Percentiles rank a stretch among this genome's conserved stretches.
These are phyloP conservation scores for Peromyscus californicus DNA, from an alignment of 2,113 vertebrate species.

Conservation along the genomic window DNA sequence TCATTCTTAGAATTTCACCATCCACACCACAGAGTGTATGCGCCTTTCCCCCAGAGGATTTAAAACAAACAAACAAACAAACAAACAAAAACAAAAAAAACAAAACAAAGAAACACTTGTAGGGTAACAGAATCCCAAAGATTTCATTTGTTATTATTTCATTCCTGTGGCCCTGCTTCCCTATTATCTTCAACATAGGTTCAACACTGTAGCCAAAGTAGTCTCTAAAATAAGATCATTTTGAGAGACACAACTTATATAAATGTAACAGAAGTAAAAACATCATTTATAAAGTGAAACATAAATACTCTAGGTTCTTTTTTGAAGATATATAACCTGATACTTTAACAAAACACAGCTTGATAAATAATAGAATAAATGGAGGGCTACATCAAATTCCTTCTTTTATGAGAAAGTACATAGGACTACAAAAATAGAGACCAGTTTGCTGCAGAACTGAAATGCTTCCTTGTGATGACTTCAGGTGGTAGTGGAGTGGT, in stretches of 20 bases:
- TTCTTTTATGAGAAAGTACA: constrained; percentile 26
- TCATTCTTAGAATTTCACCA: not conserved
- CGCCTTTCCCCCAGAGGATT: not conserved
- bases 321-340: not conserved
- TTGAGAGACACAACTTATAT: not conserved
- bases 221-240: constrained; percentile 1
- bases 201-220: not conserved
- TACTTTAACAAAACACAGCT: not conserved
- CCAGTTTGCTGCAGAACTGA: not conserved
- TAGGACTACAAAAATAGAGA: not conserved
- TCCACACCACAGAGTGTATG: not conserved
- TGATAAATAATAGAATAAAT: constrained; percentile 53
- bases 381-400: not conserved
- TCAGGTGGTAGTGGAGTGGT: constrained; percentile 22
- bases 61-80: not conserved
- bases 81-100: too few species aligned
- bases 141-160: not conserved
- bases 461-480: not conserved
- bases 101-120: not conserved
- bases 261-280: not conserved
- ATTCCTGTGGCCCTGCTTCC: not conserved
- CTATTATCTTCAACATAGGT: not conserved
- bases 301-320: not conserved
- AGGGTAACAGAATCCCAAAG: not conserved
- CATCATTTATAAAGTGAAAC: not conserved